Base-by-base conservation (phyloP, 2,113 vertebrate species). In the Centropus unirufus region DNA sequence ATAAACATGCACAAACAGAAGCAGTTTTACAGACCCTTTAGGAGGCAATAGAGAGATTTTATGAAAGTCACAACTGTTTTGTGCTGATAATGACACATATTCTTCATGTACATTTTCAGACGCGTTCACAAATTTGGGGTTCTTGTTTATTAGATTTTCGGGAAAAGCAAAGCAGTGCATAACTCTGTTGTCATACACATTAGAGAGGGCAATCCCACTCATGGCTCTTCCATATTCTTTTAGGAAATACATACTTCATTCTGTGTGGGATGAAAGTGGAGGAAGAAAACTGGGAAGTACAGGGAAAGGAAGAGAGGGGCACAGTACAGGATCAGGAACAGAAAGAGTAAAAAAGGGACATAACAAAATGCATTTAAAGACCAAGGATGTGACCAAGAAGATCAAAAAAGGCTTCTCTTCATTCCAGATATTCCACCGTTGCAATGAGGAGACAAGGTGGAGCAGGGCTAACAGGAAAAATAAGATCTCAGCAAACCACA, bases 391-490 rank as follows among this genome's bases (percentile, higher is more conserved):
- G 85, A 88, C 57, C 9, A 7, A 70, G 49, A 93, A 82, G 49
- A 70, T 78, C 55, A 87, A 64, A 89, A 87, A 54, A 63, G 34
- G 23, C 73, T 86, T 83, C 57, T 70, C 32, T 64, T 94, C 90
- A 89, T 96, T 94, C 92, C 95, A 93, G 89, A 87, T 90, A 91
- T 94, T 94, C 86, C 87, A 91, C 26, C 0, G 1, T 69, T 4
- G 0, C 0, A 0, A 91, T 3, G 4, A 82, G 66, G 51, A 96
- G 85, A 91, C 86, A 83, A 85, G 84, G 70, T 61, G 32, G 77
- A 95, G 39, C 34, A 51, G 16, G 55, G 51, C 49, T 91, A 83
- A 30, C 40, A 64, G 79, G 49, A 92, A 84, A 96, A 94, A 64
- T 59, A 94, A 89, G 61, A 83, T 30, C 47, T 84, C 55, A 74